Conservation (phyloP, 2,888 invertebrate genomes). For the Eueremaeus valkanovi region DNA sequence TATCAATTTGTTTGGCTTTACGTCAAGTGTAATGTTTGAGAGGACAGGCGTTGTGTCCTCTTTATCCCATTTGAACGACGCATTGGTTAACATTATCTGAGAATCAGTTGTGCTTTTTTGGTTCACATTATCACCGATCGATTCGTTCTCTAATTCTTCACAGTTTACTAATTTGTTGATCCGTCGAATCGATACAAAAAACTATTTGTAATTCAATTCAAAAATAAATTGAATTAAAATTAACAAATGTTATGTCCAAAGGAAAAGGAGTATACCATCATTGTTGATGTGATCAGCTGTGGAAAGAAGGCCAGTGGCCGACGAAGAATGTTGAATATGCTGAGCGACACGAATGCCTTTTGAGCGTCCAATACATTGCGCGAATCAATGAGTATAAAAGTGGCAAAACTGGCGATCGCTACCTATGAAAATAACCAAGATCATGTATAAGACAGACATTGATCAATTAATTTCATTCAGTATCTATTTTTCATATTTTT, state of each 20-base stretch:
- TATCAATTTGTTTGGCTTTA: constrained; percentile 17
- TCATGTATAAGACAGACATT: too few relatives aligned
- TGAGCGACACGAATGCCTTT: constrained; percentile 78
- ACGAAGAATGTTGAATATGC: constrained; percentile 80
- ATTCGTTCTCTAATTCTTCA: constrained; percentile 43
- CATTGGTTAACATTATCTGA: constrained; percentile 65
- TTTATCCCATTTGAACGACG: constrained; percentile 79
- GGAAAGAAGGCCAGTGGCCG: constrained; percentile 66
- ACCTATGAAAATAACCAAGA: constrained; percentile 78
- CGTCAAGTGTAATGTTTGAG: constrained; percentile 13
- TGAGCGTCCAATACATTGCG: constrained; percentile 64
- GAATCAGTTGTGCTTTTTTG: background rate
- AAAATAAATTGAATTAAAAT: too few relatives aligned
- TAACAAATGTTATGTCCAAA: too few relatives aligned
- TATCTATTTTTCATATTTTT: too few relatives aligned
- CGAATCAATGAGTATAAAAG: constrained; percentile 64
- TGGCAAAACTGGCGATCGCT: constrained; percentile 72
- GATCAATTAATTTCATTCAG: too few relatives aligned
- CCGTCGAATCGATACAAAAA: constrained; percentile 52
- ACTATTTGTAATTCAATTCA: background rate
- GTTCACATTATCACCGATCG: background rate
- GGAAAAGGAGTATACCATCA: constrained; percentile 33
- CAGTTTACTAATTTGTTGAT: constrained; percentile 60
- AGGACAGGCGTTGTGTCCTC: constrained; percentile 48
- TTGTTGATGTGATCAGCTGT: constrained; percentile 44